Percentiles rank a stretch among this genome's conserved stretches.
Conservation (phyloP, 2,797 vertebrate species). For the Phalloptychus januarius region DNA sequence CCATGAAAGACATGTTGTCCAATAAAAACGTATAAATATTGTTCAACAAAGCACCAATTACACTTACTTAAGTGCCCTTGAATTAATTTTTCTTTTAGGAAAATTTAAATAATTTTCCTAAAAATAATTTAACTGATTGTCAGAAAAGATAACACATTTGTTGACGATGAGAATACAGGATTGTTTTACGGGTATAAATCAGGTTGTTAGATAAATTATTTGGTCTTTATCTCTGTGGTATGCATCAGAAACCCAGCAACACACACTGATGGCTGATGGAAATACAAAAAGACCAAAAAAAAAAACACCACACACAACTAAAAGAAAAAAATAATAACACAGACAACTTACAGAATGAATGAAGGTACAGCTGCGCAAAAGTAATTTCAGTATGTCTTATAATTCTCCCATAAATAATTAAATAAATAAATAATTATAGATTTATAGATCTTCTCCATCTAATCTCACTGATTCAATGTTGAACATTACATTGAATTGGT, state of each 20-base stretch:
- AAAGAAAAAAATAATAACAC: not conserved
- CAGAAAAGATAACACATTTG: constrained; percentile 5
- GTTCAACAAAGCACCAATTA: not conserved
- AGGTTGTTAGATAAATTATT: not conserved
- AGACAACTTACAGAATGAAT: not conserved
- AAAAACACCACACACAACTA: constrained; percentile 4
- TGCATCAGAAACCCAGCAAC: constrained; percentile 22
- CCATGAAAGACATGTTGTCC: not conserved
- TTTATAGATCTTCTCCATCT: not conserved
- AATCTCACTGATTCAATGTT: not conserved
- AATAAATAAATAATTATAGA: not conserved
- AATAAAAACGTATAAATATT: not conserved
- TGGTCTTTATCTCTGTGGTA: constrained; percentile 17
- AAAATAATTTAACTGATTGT: not conserved
- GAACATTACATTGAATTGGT: not conserved
- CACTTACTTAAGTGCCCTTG: not conserved
- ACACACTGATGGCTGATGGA: constrained; percentile 13
- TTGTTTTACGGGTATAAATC: not conserved
- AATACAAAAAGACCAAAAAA: constrained; percentile 13
- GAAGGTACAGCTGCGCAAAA: constrained; percentile 20
- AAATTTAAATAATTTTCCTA: not conserved
- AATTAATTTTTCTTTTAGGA: too few species aligned
- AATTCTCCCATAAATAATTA: not conserved
- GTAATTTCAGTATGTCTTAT: constrained; percentile 22
- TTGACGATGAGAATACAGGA: constrained; percentile 19